Conservation (phyloP, 2,797 vertebrate species). For the Tolypeutes matacus region DNA sequence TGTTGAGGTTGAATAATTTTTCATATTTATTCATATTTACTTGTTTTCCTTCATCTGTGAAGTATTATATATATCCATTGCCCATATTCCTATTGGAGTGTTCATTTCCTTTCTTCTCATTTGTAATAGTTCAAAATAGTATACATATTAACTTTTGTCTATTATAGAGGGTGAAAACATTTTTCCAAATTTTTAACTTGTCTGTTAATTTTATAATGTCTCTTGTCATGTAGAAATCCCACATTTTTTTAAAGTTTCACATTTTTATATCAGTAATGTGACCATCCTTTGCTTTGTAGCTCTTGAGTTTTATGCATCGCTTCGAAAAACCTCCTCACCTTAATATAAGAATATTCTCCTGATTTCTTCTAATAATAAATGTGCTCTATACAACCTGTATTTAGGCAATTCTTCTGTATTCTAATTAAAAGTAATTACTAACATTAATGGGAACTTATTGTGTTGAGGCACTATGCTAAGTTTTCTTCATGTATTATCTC, state of each 20-base stretch:
- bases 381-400: neutral
- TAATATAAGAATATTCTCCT: neutral
- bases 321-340: neutral
- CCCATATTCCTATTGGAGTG: neutral
- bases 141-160: neutral
- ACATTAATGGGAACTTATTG: neutral
- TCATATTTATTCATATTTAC: neutral
- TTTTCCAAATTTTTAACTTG: slow-evolving; percentile 12
- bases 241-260: slow-evolving; percentile 3
- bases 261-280: slow-evolving; percentile 19
- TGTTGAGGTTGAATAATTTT: neutral
- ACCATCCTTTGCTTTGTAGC: neutral
- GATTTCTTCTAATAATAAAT: neutral
- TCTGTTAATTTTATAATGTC: slow-evolving; percentile 23
- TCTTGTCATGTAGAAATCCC: neutral
- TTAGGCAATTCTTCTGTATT: neutral
- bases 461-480: neutral
- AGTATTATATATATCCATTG: neutral
- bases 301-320: neutral
- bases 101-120: slow-evolving; percentile 16
- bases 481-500: neutral
- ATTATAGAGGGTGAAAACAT: neutral
- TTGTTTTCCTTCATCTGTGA: neutral
- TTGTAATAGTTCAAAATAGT: neutral
- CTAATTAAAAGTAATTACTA: neutral